Evolutionary conservation across 2,113 vertebrate species (phyloP), one percentile per base, ranked within the genome.

Genomic region (Myxocyprinus asiaticus): DNA sequence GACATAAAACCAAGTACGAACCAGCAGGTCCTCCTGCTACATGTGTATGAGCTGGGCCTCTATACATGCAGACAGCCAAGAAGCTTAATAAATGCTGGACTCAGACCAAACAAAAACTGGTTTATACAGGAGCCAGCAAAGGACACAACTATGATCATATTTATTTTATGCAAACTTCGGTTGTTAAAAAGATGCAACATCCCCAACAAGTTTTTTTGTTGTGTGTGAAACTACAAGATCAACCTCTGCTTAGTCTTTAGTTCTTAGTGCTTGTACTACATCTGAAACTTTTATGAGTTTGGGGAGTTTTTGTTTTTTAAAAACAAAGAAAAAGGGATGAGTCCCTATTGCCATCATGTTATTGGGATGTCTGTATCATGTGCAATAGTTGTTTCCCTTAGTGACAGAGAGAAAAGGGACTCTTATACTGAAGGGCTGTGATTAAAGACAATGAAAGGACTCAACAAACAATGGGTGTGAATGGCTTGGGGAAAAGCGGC

Each of bases 341-440:
- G 74, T 56, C 76, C 75, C 87, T 84, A 82, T 89, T 89, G 69
- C 85, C 83, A 86, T 87, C 86, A 83, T 88, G 85, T 85, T 77
- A 78, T 81, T 84, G 84, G 85, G 87, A 90, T 87, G 88, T 88
- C 90, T 90, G 87, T 91, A 94, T 92, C 89, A 94, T 91, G 95
- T 95, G 95, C 96, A 95, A 96, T 97, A 96, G 91, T 86, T 91
- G 91, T 94, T 92, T 92, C 87, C 90, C 89, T 84, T 88, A 89
- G 92, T 91, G 92, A 91, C 89, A 92, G 92, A 91, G 89, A 91
- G 91, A 92, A 89, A 89, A 82, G 90, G 92, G 90, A 94, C 94
- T 92, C 91, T 92, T 92, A 77, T 93, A 91, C 92, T 92, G 91
- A 94, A 91, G 87, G 92, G 87, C 84, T 86, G 45, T 82, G 86